Base-by-base conservation (phyloP, 2,113 vertebrate species). In the Syngnathus typhle region DNA sequence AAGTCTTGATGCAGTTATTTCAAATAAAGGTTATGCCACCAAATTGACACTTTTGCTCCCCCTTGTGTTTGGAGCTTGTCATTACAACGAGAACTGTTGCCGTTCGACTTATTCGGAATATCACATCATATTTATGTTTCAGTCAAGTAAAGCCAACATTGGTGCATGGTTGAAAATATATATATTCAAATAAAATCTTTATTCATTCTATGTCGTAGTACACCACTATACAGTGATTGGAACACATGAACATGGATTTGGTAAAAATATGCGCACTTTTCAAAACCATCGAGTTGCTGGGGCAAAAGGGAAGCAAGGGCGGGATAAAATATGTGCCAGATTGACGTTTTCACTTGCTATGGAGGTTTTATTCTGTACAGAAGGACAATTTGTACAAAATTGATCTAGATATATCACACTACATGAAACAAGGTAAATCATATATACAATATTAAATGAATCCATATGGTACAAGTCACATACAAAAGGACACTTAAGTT, bases 381-480 rank as follows among this genome's bases (percentile, higher is more conserved):
- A 65, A 82, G 67, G 64, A 98, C 95, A 95, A 94, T 94, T 95
- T 98, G 93, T 98, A 97, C 96, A 98, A 98, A 98, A 96, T 95
- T 93, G 94, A 94, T 94, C 94, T 96, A 97, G 94, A 97, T 94
- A 95, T 94, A 54, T 94, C 94, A 96, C 94, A 91, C 89, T 90
- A 92, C 94, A 93, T 95, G 95, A 96, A 97, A 95, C 84, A 94
- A 96, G 90, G 92, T 94, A 98, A 94, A 94, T 94, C 93, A 94
- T 98, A 95, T 98, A 91, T 97, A 97, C 96, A 96, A 93, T 95
- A 95, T 93, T 94, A 95, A 95, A 94, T 94, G 92, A 96, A 93
- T 93, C 27, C 91, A 90, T 91, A 91, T 91, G 88, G 85, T 92
- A 95, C 93, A 94, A 91, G 91, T 96, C 93, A 93, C 93, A 95